These are phyloP conservation scores for Pantala flavescens DNA, from an alignment of 1,140 invertebrate genomes.

Conservation along the genomic window DNA sequence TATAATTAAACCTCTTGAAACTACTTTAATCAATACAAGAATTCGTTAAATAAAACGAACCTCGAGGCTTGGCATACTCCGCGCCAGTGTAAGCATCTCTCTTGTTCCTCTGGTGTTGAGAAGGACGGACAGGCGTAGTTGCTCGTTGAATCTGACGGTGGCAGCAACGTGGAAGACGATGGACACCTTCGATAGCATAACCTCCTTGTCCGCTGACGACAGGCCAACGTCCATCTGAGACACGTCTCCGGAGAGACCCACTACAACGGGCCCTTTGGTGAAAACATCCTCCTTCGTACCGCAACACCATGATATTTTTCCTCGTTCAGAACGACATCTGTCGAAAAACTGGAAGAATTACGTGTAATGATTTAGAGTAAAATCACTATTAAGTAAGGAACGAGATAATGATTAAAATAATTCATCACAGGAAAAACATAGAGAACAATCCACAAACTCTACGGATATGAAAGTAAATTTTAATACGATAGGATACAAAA, in stretches of 20 bases:
- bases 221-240: constrained; percentile 46
- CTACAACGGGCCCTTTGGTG: not conserved
- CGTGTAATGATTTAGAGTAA: too few species aligned
- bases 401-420: too few species aligned
- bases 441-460: too few species aligned
- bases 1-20: too few species aligned
- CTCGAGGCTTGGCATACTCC: constrained; percentile 53
- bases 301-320: not conserved
- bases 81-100: constrained; percentile 49
- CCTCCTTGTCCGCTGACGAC: constrained; percentile 37
- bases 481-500: too few species aligned
- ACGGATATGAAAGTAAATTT: too few species aligned
- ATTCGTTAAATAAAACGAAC: too few species aligned
- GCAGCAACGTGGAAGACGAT: constrained; percentile 55
- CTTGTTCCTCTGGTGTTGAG: constrained; percentile 55
- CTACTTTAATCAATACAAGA: too few species aligned
- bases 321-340: not conserved
- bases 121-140: constrained; percentile 45
- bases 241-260: constrained; percentile 39
- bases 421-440: too few species aligned
- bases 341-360: not conserved
- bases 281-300: not conserved
- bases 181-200: constrained; percentile 49
- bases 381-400: too few species aligned
- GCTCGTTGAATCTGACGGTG: constrained; percentile 55